A percentile compares a stretch with the other conserved stretches of the same genome.
Evolutionary conservation across 2,888 invertebrate species (phyloP).

Genomic region (Drosophila kanekoi): DNA sequence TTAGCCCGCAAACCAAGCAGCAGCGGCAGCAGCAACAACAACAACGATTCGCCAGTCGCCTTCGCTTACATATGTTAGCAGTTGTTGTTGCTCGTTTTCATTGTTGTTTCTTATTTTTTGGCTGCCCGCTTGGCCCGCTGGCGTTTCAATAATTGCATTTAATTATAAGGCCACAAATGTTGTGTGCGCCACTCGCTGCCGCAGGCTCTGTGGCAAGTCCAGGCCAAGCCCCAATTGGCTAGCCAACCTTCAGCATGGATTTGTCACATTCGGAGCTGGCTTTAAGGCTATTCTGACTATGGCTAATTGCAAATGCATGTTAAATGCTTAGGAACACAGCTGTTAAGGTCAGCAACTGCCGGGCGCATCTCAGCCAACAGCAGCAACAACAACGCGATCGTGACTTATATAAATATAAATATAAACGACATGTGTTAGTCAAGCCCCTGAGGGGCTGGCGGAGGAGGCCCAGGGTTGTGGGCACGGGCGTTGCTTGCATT

Average conservation of each 20-base stretch:
- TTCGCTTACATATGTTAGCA: slow-evolving; percentile 69
- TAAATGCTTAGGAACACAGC: slow-evolving; percentile 51
- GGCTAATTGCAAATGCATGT: slow-evolving; percentile 75
- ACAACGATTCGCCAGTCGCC: slow-evolving; percentile 47
- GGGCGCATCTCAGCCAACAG: slow-evolving; percentile 59
- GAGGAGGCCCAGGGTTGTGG: slow-evolving; percentile 14
- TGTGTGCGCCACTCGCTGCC: slow-evolving; percentile 30
- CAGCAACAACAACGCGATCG: slow-evolving; percentile 40
- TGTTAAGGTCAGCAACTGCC: slow-evolving; percentile 62
- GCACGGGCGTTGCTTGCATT: slow-evolving; percentile 58
- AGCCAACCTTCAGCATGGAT: slow-evolving; percentile 57
- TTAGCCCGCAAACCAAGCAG: slow-evolving; percentile 66
- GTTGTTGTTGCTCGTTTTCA: slow-evolving; percentile 46
- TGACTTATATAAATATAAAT: slow-evolving; percentile 58
- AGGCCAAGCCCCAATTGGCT: slow-evolving; percentile 49
- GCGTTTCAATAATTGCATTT: slow-evolving; percentile 84
- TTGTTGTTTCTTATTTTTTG: slow-evolving; percentile 47
- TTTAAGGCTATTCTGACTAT: slow-evolving; percentile 35
- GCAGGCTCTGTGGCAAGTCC: slow-evolving; percentile 47
- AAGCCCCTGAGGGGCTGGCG: background rate
- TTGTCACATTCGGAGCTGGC: slow-evolving; percentile 61
- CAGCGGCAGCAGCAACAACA: slow-evolving; percentile 15
- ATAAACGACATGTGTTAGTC: slow-evolving; percentile 41
- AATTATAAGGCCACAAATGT: slow-evolving; percentile 77
- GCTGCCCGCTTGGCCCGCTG: slow-evolving; percentile 64